Evolutionary conservation across 2,113 vertebrate species (phyloP).

Genomic region (Dermatemys mawii): DNA sequence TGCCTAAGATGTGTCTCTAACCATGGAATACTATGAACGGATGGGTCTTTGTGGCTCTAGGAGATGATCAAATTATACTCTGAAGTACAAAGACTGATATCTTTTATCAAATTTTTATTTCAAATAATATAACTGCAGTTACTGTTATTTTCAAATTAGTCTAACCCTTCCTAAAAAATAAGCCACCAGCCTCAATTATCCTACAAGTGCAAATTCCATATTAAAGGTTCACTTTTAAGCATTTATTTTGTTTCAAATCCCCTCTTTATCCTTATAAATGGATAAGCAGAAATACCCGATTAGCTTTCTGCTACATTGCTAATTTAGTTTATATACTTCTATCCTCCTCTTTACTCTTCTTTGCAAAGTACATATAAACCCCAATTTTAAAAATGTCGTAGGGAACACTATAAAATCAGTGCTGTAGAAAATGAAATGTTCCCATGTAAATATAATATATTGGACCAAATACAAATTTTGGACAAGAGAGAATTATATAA

Average conservation of each 20-base stretch:
- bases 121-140: background rate
- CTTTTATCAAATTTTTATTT: background rate
- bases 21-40: background rate
- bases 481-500: background rate
- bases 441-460: background rate
- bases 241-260: background rate
- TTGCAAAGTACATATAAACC: background rate
- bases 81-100: background rate
- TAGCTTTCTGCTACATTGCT: background rate
- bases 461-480: background rate
- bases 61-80: background rate
- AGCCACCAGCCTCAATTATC: background rate
- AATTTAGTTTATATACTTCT: background rate
- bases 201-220: background rate
- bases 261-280: background rate
- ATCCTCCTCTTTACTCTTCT: background rate
- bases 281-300: background rate
- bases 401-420: background rate
- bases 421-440: background rate
- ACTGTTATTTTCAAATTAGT: background rate
- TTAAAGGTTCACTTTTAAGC: background rate
- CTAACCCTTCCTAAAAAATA: background rate
- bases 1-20: fast-evolving
- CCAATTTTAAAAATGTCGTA: background rate
- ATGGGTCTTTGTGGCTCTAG: background rate